Evolutionary conservation across 2,113 vertebrate species (phyloP).

Genomic region (Alethe diademata): DNA sequence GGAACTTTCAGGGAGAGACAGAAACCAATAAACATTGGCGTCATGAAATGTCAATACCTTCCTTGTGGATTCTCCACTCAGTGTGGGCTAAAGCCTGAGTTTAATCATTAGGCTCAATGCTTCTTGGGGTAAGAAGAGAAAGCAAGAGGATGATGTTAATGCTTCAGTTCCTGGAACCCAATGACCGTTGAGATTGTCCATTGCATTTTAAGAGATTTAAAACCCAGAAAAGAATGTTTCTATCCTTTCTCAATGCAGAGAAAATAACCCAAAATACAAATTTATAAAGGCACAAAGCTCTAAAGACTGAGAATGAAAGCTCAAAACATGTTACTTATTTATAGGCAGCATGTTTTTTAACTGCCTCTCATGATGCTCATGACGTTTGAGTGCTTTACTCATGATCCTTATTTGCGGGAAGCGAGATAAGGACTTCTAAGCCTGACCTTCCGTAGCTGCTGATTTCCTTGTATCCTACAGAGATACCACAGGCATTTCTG

Average conservation of each 20-base stretch:
- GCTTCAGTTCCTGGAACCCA: neutral
- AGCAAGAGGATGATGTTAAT: neutral
- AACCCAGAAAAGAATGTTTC: neutral
- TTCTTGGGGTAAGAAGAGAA: neutral
- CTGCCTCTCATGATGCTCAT: neutral
- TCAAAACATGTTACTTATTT: constrained; percentile 17
- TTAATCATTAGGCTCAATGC: constrained; percentile 1
- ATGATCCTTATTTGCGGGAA: constrained; percentile 31
- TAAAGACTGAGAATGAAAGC: neutral
- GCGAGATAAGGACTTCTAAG: neutral
- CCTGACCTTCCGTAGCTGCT: neutral
- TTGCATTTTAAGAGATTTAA: neutral
- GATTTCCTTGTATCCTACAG: neutral
- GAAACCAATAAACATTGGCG: neutral
- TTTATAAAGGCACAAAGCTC: neutral
- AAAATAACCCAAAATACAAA: neutral
- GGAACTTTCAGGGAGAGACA: neutral
- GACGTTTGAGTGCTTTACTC: constrained; percentile 19
- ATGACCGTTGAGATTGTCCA: neutral
- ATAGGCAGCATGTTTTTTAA: neutral
- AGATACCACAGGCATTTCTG: neutral
- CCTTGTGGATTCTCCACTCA: neutral
- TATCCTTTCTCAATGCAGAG: neutral
- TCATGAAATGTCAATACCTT: neutral
- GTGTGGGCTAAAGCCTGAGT: neutral